These are phyloP conservation scores for Electrophaes corylata DNA, from an alignment of 2,888 invertebrate genomes.

Conservation along the genomic window DNA sequence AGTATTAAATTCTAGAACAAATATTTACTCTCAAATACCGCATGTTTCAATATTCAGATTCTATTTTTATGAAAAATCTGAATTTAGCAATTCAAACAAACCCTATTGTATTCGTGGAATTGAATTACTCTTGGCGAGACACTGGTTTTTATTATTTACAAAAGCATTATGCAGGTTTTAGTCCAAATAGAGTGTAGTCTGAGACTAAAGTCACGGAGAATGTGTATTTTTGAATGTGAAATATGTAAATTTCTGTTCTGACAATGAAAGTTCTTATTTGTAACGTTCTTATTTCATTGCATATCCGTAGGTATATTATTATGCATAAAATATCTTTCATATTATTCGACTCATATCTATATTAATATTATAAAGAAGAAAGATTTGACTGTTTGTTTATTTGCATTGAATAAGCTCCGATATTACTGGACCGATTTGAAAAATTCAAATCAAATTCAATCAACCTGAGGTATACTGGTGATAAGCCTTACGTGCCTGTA, in stretches of 20 bases:
- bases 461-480: no score
- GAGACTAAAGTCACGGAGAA: background rate
- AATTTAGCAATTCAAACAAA: constrained; percentile 3
- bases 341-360: no score
- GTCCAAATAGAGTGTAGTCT: constrained; percentile 3
- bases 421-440: no score
- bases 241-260: background rate
- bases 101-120: background rate
- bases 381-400: no score
- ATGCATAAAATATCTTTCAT: no score
- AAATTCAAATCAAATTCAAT: no score
- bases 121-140: constrained; percentile 1
- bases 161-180: constrained; percentile 11
- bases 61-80: background rate
- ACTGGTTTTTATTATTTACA: constrained; percentile 12
- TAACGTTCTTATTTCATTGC: no score
- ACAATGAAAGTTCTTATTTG: background rate
- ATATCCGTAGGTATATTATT: no score
- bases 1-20: no score
- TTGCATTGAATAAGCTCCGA: no score
- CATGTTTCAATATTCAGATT: background rate
- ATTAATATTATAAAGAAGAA: no score
- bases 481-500: no score
- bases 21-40: background rate
- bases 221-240: background rate